These are phyloP conservation scores for Toxotes jaculatrix DNA, from an alignment of 2,113 vertebrate genomes.

Conservation along the genomic window DNA sequence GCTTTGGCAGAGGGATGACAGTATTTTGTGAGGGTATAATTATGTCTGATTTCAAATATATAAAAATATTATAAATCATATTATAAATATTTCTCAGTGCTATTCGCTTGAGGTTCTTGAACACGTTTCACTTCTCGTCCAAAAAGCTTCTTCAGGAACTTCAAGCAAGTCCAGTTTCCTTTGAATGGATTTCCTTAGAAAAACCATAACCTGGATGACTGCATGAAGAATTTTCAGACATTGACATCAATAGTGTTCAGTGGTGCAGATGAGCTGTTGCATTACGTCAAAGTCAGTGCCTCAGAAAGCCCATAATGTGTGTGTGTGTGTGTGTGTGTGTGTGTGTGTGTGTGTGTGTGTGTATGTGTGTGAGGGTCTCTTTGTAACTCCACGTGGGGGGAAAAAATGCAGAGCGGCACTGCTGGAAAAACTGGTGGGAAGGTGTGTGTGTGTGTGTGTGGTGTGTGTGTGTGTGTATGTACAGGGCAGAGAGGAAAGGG, in stretches of 20 bases:
- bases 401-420: too few relatives aligned
- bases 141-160: too few relatives aligned
- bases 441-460: constrained; percentile 2
- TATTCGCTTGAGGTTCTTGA: too few relatives aligned
- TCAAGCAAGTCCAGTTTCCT: too few relatives aligned
- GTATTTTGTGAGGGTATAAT: background rate
- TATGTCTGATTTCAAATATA: background rate
- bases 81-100: too few relatives aligned
- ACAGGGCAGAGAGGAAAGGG: constrained; percentile 9
- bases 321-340: constrained; percentile 16
- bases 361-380: constrained; percentile 3
- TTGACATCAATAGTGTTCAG: background rate
- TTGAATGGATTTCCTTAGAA: too few relatives aligned
- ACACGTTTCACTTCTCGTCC: too few relatives aligned
- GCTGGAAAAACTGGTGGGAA: background rate
- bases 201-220: too few relatives aligned
- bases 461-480: constrained; percentile 13
- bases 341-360: constrained; percentile 25
- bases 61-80: too few relatives aligned
- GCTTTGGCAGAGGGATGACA: background rate
- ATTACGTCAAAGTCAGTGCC: background rate
- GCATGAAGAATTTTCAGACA: too few relatives aligned
- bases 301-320: background rate
- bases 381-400: too few relatives aligned
- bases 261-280: background rate